Base-by-base conservation (phyloP, 2,797 vertebrate species). In the Phrynocephalus guinanensis region DNA sequence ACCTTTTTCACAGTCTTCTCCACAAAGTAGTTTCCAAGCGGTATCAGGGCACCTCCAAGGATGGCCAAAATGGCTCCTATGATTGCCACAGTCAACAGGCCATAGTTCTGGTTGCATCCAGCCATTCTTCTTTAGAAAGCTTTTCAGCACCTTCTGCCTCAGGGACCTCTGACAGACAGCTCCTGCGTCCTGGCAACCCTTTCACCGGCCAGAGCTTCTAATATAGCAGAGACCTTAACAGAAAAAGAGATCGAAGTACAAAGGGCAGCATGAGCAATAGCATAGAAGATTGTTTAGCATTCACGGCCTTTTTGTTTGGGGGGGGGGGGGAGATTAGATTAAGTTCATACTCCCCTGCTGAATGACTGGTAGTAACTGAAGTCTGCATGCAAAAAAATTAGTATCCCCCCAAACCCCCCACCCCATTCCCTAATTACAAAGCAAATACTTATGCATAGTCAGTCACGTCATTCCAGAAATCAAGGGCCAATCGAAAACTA, bases 21-120 rank as follows among this genome's bases (percentile, higher is more conserved):
- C 90, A 99, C 97, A 48, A 99, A 3, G 18, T 71, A 70, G 88
- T 98, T 92, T 90, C 98, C 99, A 68, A 98, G 33, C 0, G 98
- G 98, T 91, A 99, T 97, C 1, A 99, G 97, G 86, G 98, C 48
- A 16, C 97, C 97, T 88, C 99, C 99, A 0, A 99, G 90, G 90
- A 98, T 56, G 79, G 97, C 97, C 88, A 98, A 33, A 18, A 96
- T 60, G 0, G 91, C 98, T 3, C 98, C 98, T 0, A 98, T 24
- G 86, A 97, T 84, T 2, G 97, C 96, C 73, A 98, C 98, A 0
- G 95, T 8, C 28, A 98, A 94, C 85, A 99, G 94, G 16, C 96
- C 96, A 70, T 94, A 94, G 88, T 93, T 96, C 18, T 68, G 86
- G 79, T 76, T 76, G 82, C 97, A 97, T 78, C n/a, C 38, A 44